Evolutionary conservation across 2,888 invertebrate species (phyloP), one percentile per base, ranked within the genome.

Genomic region (Dynastes grantii): DNA sequence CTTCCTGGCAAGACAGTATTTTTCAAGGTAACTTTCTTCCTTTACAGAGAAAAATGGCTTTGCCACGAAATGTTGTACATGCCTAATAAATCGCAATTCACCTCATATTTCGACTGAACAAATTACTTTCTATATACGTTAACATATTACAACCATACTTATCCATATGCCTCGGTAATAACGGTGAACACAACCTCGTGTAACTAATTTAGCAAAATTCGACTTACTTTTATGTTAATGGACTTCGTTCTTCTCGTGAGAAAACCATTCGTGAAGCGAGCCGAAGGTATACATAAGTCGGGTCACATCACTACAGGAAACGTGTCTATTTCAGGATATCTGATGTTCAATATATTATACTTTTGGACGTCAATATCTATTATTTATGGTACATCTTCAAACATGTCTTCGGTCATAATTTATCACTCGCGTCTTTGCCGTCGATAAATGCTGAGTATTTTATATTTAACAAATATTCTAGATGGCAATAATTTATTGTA

Each of bases 301-400:
- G 61, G 73, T 75, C 73, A 75, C 61, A 61, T 16, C 73, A 61
- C 73, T 75, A 75, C 29, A 49, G 45, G 58, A 75, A 75, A 61
- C 68, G 51, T 75, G 61, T 75, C 61, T 75, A 61, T 75, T 75
- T 75, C 55, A 75, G 22, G 68, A 16, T 75, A 61, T 61, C 73
- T 75, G 45, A 45, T 45, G 58, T 55, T 58, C 58, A 75, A 75
- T 75, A 75, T 75, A 75, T 75, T 75, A 61, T 37, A 75, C 61
- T 75, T 61, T 61, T 75, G 73, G 27, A 63, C 45, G 73, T 75
- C 73, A 75, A 40, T 61, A 61, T 27, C 2, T 75, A 75, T 75
- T 75, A 75, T 75, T 75, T 75, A 75, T 61, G 73, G 73, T 5
- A 13, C 61, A 75, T 75, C 73, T 75, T 45, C 61, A 75, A 75